These are phyloP conservation scores for Gisinianus flammeolus DNA, from an alignment of 2,888 invertebrate genomes.

Conservation along the genomic window DNA sequence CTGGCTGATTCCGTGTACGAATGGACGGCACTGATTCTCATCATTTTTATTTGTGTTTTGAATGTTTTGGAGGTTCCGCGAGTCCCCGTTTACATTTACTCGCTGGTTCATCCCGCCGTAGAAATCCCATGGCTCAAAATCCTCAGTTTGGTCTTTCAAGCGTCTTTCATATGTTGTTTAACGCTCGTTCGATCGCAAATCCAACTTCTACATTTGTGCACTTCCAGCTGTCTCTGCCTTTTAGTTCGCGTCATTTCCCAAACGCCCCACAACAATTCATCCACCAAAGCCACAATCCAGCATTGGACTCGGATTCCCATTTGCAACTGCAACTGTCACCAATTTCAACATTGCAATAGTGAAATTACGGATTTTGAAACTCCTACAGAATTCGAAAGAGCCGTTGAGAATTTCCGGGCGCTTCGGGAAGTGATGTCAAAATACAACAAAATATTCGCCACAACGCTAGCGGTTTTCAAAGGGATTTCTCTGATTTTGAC, in stretches of 20 bases:
- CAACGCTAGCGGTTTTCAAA: neutral
- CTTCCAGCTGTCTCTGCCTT: neutral
- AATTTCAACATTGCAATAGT: no score
- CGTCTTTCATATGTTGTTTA: neutral
- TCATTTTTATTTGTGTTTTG: neutral
- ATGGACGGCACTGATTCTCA: neutral
- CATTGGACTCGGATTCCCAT: no score
- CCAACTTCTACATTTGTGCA: no score
- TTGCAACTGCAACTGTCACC: no score
- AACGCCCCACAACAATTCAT: neutral
- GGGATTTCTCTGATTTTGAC: neutral
- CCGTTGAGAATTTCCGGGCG: neutral
- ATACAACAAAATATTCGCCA: neutral
- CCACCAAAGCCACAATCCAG: no score
- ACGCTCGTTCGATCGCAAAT: no score
- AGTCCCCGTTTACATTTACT: neutral
- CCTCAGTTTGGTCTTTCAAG: neutral
- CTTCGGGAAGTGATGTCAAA: neutral
- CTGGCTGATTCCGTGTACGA: no score
- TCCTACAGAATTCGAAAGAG: neutral
- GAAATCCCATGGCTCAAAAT: neutral
- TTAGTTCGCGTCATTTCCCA: neutral
- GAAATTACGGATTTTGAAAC: no score
- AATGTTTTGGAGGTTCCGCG: neutral
- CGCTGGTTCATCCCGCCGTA: neutral